phyloP scores from a whole-genome alignment of 2,113 vertebrate genomes.

The Noturus placidus region DNA sequence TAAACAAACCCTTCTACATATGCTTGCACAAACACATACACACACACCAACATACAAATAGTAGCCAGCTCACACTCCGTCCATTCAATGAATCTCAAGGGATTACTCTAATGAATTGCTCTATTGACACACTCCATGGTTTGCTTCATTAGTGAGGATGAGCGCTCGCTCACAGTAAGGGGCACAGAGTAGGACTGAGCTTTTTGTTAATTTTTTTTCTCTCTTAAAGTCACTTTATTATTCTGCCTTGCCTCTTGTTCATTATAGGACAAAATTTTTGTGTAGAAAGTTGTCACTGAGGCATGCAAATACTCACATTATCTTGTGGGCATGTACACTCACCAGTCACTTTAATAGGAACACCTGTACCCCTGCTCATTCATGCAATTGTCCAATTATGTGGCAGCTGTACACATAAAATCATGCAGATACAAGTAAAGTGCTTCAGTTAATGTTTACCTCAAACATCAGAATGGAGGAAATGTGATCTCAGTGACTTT shows the following conservation, averaged over 20 bases:
- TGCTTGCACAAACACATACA: slow-evolving; percentile 39
- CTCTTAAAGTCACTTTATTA: slow-evolving; percentile 28
- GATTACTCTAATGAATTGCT: slow-evolving; percentile 86
- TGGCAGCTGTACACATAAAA: slow-evolving; percentile 11
- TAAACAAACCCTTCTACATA: slow-evolving; percentile 49
- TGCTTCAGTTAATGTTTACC: background rate
- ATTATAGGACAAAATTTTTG: background rate
- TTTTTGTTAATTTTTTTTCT: slow-evolving; percentile 15
- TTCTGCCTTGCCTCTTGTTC: slow-evolving; percentile 20
- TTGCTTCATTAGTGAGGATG: slow-evolving; percentile 81
- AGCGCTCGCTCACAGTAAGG: slow-evolving; percentile 64
- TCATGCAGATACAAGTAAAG: background rate
- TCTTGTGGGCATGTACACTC: slow-evolving; percentile 1
- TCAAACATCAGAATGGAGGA: background rate
- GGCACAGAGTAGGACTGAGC: background rate
- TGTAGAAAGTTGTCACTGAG: background rate
- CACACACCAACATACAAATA: slow-evolving; percentile 2
- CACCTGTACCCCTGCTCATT: background rate
- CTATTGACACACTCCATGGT: slow-evolving; percentile 82
- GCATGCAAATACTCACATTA: slow-evolving; percentile 23
- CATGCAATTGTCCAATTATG: background rate
- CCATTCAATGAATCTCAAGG: slow-evolving; percentile 72
- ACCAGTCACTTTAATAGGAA: slow-evolving; percentile 2
- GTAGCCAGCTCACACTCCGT: slow-evolving; percentile 54
- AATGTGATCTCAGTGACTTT: background rate